Evolutionary conservation across 2,113 vertebrate genomes (phyloP).

Genomic region (Tylochromis polylepis): DNA sequence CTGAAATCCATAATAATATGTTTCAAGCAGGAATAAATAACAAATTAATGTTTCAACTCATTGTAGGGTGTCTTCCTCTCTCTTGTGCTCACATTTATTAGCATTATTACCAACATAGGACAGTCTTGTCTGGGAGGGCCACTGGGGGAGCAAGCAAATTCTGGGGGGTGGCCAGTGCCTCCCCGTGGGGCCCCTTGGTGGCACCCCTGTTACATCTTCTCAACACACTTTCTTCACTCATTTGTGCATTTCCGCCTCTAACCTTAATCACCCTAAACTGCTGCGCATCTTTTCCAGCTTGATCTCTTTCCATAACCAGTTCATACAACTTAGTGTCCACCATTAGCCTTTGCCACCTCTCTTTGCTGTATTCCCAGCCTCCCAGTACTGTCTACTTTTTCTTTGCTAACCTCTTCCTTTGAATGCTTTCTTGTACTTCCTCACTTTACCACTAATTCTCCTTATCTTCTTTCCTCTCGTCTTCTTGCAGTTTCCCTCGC

Average conservation of each 20-base stretch:
- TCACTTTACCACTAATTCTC: background rate
- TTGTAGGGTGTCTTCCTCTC: no score
- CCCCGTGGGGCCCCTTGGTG: no score
- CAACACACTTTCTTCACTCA: background rate
- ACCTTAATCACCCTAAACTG: background rate
- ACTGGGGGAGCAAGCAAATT: no score
- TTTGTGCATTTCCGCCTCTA: background rate
- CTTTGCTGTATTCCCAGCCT: background rate
- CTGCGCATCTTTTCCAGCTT: background rate
- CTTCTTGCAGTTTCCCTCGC: background rate
- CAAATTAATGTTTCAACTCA: no score
- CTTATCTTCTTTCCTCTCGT: background rate
- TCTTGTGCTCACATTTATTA: no score
- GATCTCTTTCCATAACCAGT: background rate
- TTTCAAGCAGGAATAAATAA: no score
- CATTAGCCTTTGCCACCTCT: background rate
- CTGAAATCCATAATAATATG: background rate
- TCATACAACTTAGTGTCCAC: background rate
- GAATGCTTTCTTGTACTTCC: background rate
- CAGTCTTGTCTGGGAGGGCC: no score
- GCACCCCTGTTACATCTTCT: background rate
- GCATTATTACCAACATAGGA: no score
- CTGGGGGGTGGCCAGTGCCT: no score
- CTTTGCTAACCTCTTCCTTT: background rate
- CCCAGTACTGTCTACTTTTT: background rate